These are phyloP conservation scores for Sepioteuthis lessoniana DNA, from an alignment of 2,888 invertebrate genomes.

Conservation along the genomic window DNA sequence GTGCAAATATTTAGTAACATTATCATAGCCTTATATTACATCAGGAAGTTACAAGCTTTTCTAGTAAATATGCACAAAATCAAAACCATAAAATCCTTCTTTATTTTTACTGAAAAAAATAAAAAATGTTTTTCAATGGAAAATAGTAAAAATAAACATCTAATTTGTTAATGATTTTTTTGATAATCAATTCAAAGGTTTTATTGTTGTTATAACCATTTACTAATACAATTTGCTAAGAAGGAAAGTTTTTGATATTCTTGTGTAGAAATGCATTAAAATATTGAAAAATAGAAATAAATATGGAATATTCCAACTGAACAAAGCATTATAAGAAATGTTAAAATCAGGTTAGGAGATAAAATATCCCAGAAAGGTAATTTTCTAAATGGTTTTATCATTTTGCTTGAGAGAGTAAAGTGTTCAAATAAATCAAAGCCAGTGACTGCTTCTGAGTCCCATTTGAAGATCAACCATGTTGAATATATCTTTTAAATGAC, in stretches of 20 bases:
- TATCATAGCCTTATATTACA: neutral
- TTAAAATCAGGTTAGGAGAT: neutral
- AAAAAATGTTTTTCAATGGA: neutral
- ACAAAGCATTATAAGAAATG: neutral
- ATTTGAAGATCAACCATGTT: neutral
- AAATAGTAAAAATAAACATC: neutral
- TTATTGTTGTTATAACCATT: neutral
- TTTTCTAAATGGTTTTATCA: neutral
- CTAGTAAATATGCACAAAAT: neutral
- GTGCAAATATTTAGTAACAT: neutral
- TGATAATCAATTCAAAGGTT: neutral
- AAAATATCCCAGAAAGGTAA: neutral
- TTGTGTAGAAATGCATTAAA: neutral
- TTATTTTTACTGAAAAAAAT: neutral
- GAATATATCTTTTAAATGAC: neutral
- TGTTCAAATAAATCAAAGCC: neutral
- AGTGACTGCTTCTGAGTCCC: neutral
- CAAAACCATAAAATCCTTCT: neutral
- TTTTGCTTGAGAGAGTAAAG: neutral
- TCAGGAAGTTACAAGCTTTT: neutral
- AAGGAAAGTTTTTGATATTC: neutral
- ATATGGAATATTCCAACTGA: neutral
- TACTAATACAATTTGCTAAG: neutral
- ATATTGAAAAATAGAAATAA: neutral
- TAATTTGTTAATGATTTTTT: neutral